phyloP scores from a whole-genome alignment of 1,140 invertebrate species.

The Leptopilina clavipes region DNA sequence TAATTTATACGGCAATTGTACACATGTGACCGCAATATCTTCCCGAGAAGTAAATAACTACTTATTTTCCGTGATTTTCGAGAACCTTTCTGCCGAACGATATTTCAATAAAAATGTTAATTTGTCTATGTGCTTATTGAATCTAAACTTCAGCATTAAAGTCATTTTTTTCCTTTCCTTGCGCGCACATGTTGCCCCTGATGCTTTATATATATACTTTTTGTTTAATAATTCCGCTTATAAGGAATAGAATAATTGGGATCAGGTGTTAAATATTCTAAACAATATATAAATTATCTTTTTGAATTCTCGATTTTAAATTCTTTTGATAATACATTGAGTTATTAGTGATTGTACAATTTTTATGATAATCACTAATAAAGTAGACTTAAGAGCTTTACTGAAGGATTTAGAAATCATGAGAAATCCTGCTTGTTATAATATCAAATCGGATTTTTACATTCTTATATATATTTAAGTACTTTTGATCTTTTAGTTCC shows the following conservation, averaged over 20 bases:
- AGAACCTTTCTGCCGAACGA: too few species aligned
- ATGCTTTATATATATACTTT: neutral
- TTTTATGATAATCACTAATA: neutral
- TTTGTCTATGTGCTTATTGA: constrained; percentile 3
- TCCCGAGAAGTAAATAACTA: constrained; percentile 10
- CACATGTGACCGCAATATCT: constrained; percentile 13
- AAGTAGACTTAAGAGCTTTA: neutral
- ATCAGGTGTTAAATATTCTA: too few species aligned
- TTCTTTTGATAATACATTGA: too few species aligned
- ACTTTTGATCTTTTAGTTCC: neutral
- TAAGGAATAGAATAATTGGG: too few species aligned
- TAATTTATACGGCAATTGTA: constrained; percentile 25
- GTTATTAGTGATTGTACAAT: too few species aligned
- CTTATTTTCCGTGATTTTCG: neutral
- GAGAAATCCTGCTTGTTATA: neutral
- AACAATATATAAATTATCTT: too few species aligned
- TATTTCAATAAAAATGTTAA: constrained; percentile 30
- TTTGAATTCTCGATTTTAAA: too few species aligned
- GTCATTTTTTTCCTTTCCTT: neutral
- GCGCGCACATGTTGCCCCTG: neutral
- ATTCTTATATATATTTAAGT: neutral
- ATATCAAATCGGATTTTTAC: neutral
- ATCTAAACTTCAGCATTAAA: neutral
- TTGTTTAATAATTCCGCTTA: too few species aligned
- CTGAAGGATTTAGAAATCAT: neutral